phyloP scores from a whole-genome alignment of 2,797 vertebrate genomes.

The Cuculus canorus region DNA sequence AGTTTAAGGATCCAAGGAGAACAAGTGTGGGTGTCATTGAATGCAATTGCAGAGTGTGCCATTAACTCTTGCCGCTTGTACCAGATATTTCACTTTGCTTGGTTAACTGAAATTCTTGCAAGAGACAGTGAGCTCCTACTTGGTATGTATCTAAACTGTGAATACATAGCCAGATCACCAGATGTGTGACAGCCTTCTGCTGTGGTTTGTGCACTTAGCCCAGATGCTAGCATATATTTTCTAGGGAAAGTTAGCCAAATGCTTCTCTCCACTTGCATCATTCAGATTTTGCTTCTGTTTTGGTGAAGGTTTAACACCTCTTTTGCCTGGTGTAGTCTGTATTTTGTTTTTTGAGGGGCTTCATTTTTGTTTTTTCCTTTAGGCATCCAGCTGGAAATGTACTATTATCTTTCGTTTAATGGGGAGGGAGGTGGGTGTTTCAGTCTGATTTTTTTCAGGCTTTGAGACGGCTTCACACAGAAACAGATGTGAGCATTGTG shows the following conservation, averaged over 20 bases:
- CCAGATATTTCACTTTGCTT: neutral
- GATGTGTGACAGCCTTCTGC: neutral
- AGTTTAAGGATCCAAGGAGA: neutral
- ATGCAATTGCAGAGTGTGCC: neutral
- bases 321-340: neutral
- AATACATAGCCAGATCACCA: neutral
- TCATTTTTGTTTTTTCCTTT: neutral
- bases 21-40: neutral
- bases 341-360: neutral
- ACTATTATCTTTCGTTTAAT: neutral
- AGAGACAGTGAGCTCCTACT: neutral
- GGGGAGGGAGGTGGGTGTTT: neutral
- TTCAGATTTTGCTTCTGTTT: slow-evolving; percentile 19
- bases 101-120: neutral
- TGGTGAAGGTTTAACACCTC: neutral
- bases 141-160: neutral
- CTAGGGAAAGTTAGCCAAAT: neutral
- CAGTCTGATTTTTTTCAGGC: neutral
- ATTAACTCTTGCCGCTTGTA: neutral
- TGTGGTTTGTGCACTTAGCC: neutral
- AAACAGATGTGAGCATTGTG: neutral
- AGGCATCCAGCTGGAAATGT: neutral
- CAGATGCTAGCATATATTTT: neutral
- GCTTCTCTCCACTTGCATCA: neutral
- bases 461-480: neutral